A percentile compares a stretch with the other conserved stretches of the same genome.
Conservation (phyloP, 2,888 invertebrate genomes). For the Nemapogon koenigi region DNA sequence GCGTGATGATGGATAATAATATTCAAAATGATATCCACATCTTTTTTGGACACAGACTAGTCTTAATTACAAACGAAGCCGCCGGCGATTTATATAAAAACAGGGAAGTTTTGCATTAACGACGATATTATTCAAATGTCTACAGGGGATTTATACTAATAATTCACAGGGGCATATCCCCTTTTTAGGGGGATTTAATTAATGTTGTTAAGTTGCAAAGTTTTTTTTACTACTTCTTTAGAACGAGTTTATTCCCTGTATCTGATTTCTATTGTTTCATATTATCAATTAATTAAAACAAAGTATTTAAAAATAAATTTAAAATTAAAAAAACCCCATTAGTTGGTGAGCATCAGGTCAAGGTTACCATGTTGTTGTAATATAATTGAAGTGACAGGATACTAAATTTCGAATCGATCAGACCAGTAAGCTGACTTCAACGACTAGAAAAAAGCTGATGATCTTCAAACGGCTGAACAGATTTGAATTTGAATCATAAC, state of each 20-base stretch:
- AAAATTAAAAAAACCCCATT: not conserved
- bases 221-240: slow-evolving; percentile 5
- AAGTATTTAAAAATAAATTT: not conserved
- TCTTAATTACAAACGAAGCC: too few relatives aligned
- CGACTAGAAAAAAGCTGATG: too few relatives aligned
- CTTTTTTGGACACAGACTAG: too few relatives aligned
- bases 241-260: not conserved
- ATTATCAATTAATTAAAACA: not conserved
- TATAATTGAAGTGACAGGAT: too few relatives aligned
- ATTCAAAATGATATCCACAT: too few relatives aligned
- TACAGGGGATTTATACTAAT: slow-evolving; percentile 23
- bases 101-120: not conserved
- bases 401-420: too few relatives aligned
- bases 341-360: not conserved
- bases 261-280: not conserved
- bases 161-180: slow-evolving; percentile 25
- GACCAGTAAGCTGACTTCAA: too few relatives aligned
- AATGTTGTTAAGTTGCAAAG: slow-evolving; percentile 31
- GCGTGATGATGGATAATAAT: too few relatives aligned
- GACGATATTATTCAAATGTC: slow-evolving; percentile 7
- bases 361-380: too few relatives aligned
- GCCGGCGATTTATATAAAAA: not conserved
- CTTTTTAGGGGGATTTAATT: slow-evolving; percentile 29
- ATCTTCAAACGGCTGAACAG: too few relatives aligned
- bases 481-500: too few relatives aligned